Base-by-base conservation (phyloP, 2,113 vertebrate genomes). In the Rhipidura dahli region DNA sequence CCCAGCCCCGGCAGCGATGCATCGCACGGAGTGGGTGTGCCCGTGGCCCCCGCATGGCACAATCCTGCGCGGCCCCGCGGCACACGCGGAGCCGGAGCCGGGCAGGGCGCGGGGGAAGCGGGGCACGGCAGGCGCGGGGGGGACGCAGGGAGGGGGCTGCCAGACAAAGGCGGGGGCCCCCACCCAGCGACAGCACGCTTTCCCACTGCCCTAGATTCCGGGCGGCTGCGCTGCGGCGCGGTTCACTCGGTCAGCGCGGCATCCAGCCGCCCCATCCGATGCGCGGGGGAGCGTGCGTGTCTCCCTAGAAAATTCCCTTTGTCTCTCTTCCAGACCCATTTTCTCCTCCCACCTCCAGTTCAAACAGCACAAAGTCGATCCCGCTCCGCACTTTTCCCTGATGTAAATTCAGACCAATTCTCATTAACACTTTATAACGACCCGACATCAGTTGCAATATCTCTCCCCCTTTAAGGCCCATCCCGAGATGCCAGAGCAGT, bases 161-260 rank as follows among this genome's bases (percentile, higher is more conserved):
- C 64, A 93, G 76, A 93, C 77, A 86, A 91, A 95, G 91, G 83
- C 72, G 57, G 70, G 44, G 68, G 65, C 65, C 89, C 71, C 78
- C 54, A 35, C 90, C 84, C 82, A 61, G 3, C 26, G 45, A 3
- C 50, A 72, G 35, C 73, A 13, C 39, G 35, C 63, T 87, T 65
- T 73, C 88, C 96, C 88, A 69, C 82, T 90, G 95, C 94, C 96
- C 96, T 93, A 92, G 42, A 95, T 97, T 96, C 95, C 54, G 63
- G 39, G 75, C 59, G 54, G 85, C 86, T 45, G 94, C 83, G 51
- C 83, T 59, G 87, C 90, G 42, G 47, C 45, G 64, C 47, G 77
- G 83, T 87, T 90, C 90, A 73, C 83, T 66, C 87, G 95, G 94
- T 73, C 94, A 95, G 81, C 89, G 44, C 70, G 33, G 72, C 89